Evolutionary conservation across 2,797 vertebrate species (phyloP).

Genomic region (Nasua narica): DNA sequence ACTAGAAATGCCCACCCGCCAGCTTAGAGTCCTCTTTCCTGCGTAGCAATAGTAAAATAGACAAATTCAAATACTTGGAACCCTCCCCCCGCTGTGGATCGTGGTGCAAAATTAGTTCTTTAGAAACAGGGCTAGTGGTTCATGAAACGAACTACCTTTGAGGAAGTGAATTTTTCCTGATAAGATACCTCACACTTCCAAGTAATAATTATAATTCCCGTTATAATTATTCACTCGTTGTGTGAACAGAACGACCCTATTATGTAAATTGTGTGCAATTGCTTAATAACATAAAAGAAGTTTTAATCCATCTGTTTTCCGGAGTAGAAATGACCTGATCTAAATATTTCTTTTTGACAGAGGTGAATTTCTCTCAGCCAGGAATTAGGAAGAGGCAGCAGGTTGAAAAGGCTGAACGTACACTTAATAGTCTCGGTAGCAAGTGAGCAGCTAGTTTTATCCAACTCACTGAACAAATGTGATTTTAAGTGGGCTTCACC

Average conservation of each 20-base stretch:
- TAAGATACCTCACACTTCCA: background rate
- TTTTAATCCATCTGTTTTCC: background rate
- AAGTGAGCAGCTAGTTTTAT: background rate
- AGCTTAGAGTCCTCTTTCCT: background rate
- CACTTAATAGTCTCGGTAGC: background rate
- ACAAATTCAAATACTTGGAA: background rate
- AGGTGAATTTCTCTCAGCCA: background rate
- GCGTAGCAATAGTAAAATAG: fast-evolving
- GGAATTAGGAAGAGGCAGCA: background rate
- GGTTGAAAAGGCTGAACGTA: background rate
- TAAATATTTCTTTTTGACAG: background rate
- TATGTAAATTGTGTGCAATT: background rate
- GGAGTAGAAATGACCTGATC: background rate
- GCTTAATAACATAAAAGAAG: background rate
- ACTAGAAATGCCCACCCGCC: background rate
- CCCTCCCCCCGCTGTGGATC: fast-evolving
- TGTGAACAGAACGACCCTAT: background rate
- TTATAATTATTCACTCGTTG: background rate
- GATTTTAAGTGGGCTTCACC: background rate
- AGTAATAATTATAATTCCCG: background rate
- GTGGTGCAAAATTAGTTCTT: background rate
- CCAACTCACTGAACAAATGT: background rate
- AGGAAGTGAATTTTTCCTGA: background rate
- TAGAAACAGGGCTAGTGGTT: background rate
- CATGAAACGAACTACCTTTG: background rate